Base-by-base conservation (phyloP, 2,797 vertebrate genomes). In the Falco naumanni region DNA sequence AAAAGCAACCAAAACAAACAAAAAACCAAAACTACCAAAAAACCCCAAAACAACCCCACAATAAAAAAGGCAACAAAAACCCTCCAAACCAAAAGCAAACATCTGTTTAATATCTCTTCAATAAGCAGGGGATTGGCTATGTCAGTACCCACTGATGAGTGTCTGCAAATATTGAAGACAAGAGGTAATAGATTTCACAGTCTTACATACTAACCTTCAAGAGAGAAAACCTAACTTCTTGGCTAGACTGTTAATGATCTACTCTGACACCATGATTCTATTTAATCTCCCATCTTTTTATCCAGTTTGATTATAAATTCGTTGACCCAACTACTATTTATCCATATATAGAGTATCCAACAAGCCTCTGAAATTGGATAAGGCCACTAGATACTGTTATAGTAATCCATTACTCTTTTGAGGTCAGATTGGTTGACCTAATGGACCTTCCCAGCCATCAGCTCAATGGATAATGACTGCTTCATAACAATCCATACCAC, bases 11-110 rank as follows among this genome's bases (percentile, higher is more conserved):
- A 41, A 41, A 41, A 41, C 13, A 11, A 41, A 71, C 8, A 17
- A 15, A 61, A n/a, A 24, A 3, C 6, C 1, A n/a, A 39, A n/a
- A 2, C 2, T 6, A 61, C 1, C 19, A 31, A 60, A 6, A 10
- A 3, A 6, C 6, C 16, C 17, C 4, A 16, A 54, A 37, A 37
- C 37, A 37, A 37, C 37, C 37, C 37, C 37, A 37, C 37, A 37
- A 37, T 37, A 37, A 29, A 43, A 43, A 43, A 43, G 11, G 65
- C 13, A n/a, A 41, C 13, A 20, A 48, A n/a, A 34, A 6, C n/a
- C n/a, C n/a, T 26, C 9, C 10, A 60, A 29, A 45, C 1, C 2
- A 45, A 51, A 17, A 1, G 5, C 5, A 56, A 75, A 22, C 1
- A 41, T 21, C 5, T 56, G 2, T 45, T 75, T 34, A 50, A 28